Evolutionary conservation across 2,888 invertebrate genomes (phyloP).

Genomic region (Tyria jacobaeae): DNA sequence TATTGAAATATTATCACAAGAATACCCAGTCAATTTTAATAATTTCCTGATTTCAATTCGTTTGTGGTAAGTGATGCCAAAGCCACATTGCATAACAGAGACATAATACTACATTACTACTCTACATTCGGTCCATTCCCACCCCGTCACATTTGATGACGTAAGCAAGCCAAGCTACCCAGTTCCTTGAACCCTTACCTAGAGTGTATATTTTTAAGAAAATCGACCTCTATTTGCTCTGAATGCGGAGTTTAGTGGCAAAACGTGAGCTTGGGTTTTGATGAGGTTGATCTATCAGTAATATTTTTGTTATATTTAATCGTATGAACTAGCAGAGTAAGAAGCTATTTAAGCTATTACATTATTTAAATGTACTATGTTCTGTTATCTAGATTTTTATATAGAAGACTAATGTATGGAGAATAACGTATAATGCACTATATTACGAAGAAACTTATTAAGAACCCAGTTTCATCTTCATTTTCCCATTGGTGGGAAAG

Average conservation of each 20-base stretch:
- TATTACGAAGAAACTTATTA: too few relatives aligned
- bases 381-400: too few relatives aligned
- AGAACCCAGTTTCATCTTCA: too few relatives aligned
- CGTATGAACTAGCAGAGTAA: background rate
- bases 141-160: conserved; percentile 3
- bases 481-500: too few relatives aligned
- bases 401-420: too few relatives aligned
- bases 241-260: background rate
- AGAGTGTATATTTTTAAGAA: conserved; percentile 1
- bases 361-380: too few relatives aligned
- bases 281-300: conserved; percentile 5
- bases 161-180: conserved; percentile 7
- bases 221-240: background rate
- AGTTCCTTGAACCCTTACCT: conserved; percentile 1
- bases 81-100: background rate
- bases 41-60: background rate
- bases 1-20: too few relatives aligned
- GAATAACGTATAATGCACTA: too few relatives aligned
- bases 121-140: conserved; percentile 1
- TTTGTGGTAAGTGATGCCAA: background rate
- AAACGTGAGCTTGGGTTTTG: conserved; percentile 1
- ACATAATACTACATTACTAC: background rate
- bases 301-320: background rate
- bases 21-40: background rate
- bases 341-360: background rate